Evolutionary conservation across 2,888 invertebrate genomes (phyloP), one percentile per base, ranked within the genome.

Genomic region (Tinea semifulvella): DNA sequence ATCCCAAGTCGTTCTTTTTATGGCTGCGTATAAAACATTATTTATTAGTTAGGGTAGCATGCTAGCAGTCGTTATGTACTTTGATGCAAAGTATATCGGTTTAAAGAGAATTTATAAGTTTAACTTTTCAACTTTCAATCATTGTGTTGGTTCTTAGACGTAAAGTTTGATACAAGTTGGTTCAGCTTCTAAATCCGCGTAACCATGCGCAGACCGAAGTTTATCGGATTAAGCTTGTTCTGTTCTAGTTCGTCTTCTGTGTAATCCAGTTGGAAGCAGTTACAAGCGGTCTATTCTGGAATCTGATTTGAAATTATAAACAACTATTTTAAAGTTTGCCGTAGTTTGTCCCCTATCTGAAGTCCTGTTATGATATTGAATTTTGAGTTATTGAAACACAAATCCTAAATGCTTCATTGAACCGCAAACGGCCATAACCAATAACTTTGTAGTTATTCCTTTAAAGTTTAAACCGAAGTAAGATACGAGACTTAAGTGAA

Each of bases 161-260:
- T 10, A 36, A 36, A 36, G 36, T 36, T 36, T 18, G 36, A 36
- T 36, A 36, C 36, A 36, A 36, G 36, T 36, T 36, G 36, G 36
- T 36, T 18, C 36, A 76, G 74, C 71, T 74, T 68, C 73, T 65
- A 69, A 73, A 73, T 76, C 72, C 67, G 68, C 67, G 69, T 70
- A 66, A 68, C 75, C 73, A 71, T 75, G 68, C 74, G 65, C 65
- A 58, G 19, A 43, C 22, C 42, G 61, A 73, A 75, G 65, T 73
- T 70, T 60, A 57, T 58, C 57, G 65, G 65, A 63, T 65, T 75
- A 74, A 74, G 71, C 72, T 63, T 61, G 67, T 68, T 70, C 40
- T 61, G 67, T 68, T 68, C 40, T 59, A 60, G 59, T 64, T 58
- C 60, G 57, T 46, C 46, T 38, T 43, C 43, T 35, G 14, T 16